A percentile compares a stretch with the other conserved stretches of the same genome.
Evolutionary conservation across 2,797 vertebrate genomes (phyloP).

Genomic region (Tenualosa thibaudeaui): DNA sequence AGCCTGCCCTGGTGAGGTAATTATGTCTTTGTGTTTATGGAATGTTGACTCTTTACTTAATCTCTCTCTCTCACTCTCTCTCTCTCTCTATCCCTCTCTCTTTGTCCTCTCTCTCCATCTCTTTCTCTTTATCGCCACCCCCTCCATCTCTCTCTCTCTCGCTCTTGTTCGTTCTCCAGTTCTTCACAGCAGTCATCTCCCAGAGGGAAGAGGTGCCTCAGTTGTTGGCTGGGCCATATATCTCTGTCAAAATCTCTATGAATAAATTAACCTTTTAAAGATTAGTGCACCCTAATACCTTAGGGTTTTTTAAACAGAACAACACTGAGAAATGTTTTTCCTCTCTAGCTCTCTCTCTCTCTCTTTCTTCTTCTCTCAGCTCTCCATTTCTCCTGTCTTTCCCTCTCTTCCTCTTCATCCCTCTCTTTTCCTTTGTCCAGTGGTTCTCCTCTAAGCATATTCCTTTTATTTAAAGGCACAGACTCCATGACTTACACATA

Average conservation of each 20-base stretch:
- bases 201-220: constrained; percentile 87
- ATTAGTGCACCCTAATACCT: constrained; percentile 99
- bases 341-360: constrained; percentile 47
- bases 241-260: constrained; percentile 99
- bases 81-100: constrained; percentile 54
- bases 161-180: constrained; percentile 62
- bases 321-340: constrained; percentile 82
- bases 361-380: constrained; percentile 30
- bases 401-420: not conserved
- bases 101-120: constrained; percentile 65
- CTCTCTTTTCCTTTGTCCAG: not conserved
- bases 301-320: constrained; percentile 89
- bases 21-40: constrained; percentile 81
- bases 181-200: constrained; percentile 60
- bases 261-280: constrained; percentile 99
- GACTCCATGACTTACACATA: constrained; percentile 24
- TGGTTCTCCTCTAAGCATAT: not conserved
- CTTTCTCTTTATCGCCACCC: constrained; percentile 57
- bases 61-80: constrained; percentile 65
- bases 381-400: not conserved
- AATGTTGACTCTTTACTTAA: constrained; percentile 70
- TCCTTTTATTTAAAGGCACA: constrained; percentile 60
- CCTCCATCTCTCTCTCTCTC: constrained; percentile 59
- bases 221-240: constrained; percentile 88
- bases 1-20: constrained; percentile 74